These are phyloP conservation scores for Napeogenes sylphis DNA, from an alignment of 2,888 invertebrate genomes.

Conservation along the genomic window DNA sequence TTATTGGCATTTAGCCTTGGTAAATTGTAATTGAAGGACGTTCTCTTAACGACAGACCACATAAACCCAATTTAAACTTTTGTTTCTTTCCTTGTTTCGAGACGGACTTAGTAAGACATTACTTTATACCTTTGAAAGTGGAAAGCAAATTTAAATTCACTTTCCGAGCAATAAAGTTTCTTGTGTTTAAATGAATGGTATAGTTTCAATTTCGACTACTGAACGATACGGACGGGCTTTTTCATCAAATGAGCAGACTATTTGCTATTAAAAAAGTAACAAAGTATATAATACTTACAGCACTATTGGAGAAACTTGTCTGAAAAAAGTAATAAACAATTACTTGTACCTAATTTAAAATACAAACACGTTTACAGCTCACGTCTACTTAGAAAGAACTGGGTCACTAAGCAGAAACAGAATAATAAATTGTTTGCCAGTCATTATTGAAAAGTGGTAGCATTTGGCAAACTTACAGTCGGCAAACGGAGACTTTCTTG, in stretches of 20 bases:
- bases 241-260: no score
- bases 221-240: no score
- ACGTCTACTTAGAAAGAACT: not conserved
- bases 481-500: constrained; percentile 26
- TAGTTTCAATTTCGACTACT: no score
- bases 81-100: constrained; percentile 32
- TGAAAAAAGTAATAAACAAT: not conserved
- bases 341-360: not conserved
- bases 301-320: no score
- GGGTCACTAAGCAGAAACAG: not conserved
- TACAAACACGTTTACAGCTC: not conserved
- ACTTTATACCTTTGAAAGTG: not conserved
- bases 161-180: constrained; percentile 4
- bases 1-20: constrained; percentile 14
- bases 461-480: constrained; percentile 19
- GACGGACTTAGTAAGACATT: constrained; percentile 11
- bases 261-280: no score
- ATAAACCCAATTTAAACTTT: constrained; percentile 54
- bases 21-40: constrained; percentile 20
- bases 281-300: no score
- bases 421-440: constrained; percentile 1
- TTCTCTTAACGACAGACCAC: constrained; percentile 34
- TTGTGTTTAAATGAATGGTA: no score
- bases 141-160: constrained; percentile 13
- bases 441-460: constrained; percentile 6